Base-by-base conservation (phyloP, 2,888 invertebrate species). In the Chesias legatella region DNA sequence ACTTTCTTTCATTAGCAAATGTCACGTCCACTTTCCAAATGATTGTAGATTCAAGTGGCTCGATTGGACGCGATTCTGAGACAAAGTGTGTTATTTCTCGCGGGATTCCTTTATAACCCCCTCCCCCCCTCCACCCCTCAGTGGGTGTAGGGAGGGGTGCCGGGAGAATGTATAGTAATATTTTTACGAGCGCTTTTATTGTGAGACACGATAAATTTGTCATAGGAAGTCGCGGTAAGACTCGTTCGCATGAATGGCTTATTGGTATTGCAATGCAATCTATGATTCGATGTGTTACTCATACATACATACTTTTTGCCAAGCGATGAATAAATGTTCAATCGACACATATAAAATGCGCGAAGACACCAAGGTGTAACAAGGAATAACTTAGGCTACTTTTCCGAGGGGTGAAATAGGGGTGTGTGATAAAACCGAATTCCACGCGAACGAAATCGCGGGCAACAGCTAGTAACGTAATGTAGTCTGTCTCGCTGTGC, bases 41-140 rank as follows among this genome's bases (percentile, higher is more conserved):
- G 9, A 60, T 53, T 46, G 11, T 4, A 41, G 34, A 8, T 65
- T 41, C 39, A 32, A 42, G 67, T 61, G 20, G 31, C 63, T 66
- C 73, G 76, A 77, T 76, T 71, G 76, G 66, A 73, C 72, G 71
- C 77, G 76, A 78, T 79, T 73, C 72, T 74, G 76, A 82, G 81
- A 84, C 84, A 85, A 83, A 83, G 80, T 78, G 80, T 83, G 83
- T 82, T 80, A 80, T 82, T 79, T 79, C 78, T 80, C 83, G 80
- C 79, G 83, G 75, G 76, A 74, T 63, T 67, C 61, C 56, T 56
- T 49, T 40, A 24, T 33, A 37, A 48, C 41, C 32, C 39, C 36
- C 33, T 28, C 32, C 25, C 31, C 26, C 33, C 42, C 23, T 25
- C 6, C 31, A 26, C 33, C 38, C 33, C 27, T 43, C 48, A 33